Base-by-base conservation (phyloP, 1,140 invertebrate genomes). In the Dendrolimus kikuchii region DNA sequence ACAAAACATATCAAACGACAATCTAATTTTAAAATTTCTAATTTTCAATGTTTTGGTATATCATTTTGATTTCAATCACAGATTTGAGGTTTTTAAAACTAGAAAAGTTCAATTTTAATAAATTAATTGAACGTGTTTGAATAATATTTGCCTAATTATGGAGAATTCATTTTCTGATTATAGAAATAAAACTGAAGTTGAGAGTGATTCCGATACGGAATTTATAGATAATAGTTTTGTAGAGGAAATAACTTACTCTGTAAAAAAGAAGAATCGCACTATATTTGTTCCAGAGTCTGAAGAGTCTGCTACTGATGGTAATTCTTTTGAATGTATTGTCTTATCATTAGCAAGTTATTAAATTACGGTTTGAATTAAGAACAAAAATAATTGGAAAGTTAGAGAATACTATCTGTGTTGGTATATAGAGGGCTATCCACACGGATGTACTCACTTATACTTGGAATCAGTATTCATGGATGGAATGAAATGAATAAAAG, bases 91-190 rank as follows among this genome's bases (percentile, higher is more conserved):
- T 53, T 53, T 23, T 53, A 5, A 47, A 47, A 4, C 7, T 40
- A 23, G 23, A 23, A 23, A 23, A 23, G 23, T 23, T 23, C 23
- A 23, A 23, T 23, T 23, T 23, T 23, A 23, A 23, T 23, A 23
- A 23, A 23, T 23, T 23, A 23, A 23, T 23, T 23, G 23, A 23
- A 36, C 5, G 36, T 5, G 9, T 46, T 46, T 46, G 9, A 46
- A 46, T 37, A 46, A 46, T 46, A 8, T 46, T 44, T 43, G 36
- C 2, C 8, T 49, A 66, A 60, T 44, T 6, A 83, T 83, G 79
- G 79, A 85, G 55, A 83, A 58, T 66, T 81, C 81, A 41, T 83
- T 82, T 65, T 76, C 81, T 64, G 79, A 85, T 55, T 83, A 80
- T 58, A 79, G 78, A 49, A 66, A 80, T 51, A 53, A 64, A 40